Base-by-base conservation (phyloP, 2,888 invertebrate species). In the Heliconius hortense region DNA sequence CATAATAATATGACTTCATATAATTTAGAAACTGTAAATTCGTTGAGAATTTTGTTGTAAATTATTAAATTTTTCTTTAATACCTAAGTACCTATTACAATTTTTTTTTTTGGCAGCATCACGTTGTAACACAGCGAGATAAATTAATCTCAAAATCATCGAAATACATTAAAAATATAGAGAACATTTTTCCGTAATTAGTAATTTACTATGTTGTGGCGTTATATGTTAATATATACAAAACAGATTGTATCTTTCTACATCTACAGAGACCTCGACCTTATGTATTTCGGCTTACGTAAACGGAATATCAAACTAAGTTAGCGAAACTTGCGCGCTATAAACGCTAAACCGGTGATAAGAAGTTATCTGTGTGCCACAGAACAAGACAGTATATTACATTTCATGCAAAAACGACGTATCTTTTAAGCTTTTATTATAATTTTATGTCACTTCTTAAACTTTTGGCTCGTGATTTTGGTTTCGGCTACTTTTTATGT, bases 301-400 rank as follows among this genome's bases (percentile, higher is more conserved):
- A 79, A 79, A 79, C 79, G 75, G 81, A 81, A 81, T 81, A 79
- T 80, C 76, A 78, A 81, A 81, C 80, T 81, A 80, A 80, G 80
- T 81, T 81, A 76, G 73, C 78, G 68, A 78, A 81, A 81, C 78
- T 81, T 80, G 76, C 74, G 74, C 77, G 81, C 77, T 79, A 79
- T 81, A 81, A 81, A 81, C 78, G 80, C 79, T 81, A 80, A 80
- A 81, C 79, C 76, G 79, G 78, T 75, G 81, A 81, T 81, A 81
- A 80, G 79, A 81, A 81, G 78, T 80, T 81, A 79, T 81, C 81
- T 81, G 76, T 78, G 75, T 72, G 77, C 62, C 73, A 75, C 79
- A 78, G 79, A 73, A 76, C 78, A 76, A 76, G 75, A 77, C 78
- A 74, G 66, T 78, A 43, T 78, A 77, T 77, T 77, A 73, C 66